phyloP scores from a whole-genome alignment of 2,113 vertebrate species.

The Vulpes ferrilata region DNA sequence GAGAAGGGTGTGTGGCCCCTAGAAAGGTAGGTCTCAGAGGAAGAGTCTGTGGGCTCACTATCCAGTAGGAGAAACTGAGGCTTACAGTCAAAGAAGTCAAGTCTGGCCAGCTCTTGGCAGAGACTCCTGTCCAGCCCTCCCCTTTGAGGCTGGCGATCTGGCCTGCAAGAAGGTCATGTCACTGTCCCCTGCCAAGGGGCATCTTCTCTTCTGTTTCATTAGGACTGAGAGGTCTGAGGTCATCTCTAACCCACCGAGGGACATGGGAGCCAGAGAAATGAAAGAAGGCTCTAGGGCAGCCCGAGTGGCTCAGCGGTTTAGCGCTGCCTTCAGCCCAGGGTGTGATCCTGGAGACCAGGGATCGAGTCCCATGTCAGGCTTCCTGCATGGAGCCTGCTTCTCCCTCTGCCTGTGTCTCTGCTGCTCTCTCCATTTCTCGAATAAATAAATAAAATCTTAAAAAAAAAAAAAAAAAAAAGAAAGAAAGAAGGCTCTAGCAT shows the following conservation, averaged over 20 bases:
- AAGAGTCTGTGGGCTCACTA: neutral
- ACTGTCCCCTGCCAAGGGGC: neutral
- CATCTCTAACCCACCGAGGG: neutral
- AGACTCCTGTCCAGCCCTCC: neutral
- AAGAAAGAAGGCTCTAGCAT: neutral
- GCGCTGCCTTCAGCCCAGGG: no score
- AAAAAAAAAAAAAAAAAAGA: no score
- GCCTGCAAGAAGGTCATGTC: neutral
- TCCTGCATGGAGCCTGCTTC: no score
- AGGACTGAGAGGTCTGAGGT: neutral
- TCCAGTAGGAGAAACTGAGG: slow-evolving; percentile 9
- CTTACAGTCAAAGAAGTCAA: neutral
- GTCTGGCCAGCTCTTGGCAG: neutral
- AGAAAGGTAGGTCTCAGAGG: neutral
- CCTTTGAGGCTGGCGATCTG: neutral
- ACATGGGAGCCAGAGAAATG: neutral
- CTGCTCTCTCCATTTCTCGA: no score
- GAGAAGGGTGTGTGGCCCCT: neutral
- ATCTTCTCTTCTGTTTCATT: neutral
- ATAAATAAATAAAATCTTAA: no score
- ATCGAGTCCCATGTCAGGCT: no score
- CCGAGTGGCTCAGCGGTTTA: no score
- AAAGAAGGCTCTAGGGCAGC: neutral
- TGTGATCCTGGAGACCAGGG: no score
- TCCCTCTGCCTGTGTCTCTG: no score